A percentile compares a stretch with the other conserved stretches of the same genome.
Evolutionary conservation across 2,797 vertebrate genomes (phyloP).

Genomic region (Diglossa cyanea): DNA sequence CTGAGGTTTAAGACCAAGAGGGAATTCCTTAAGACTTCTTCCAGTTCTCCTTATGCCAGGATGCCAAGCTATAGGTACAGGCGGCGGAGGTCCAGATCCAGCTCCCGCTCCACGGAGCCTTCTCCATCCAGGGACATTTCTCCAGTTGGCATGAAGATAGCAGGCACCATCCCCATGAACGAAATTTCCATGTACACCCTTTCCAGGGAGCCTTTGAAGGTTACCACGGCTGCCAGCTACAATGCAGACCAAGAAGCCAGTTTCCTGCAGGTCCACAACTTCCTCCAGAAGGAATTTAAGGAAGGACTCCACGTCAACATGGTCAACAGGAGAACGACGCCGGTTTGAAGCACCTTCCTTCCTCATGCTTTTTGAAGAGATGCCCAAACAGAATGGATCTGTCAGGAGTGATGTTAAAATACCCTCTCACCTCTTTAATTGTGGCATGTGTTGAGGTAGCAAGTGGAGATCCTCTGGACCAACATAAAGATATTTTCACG

Average conservation of each 20-base stretch:
- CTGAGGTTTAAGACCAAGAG: conserved; percentile 82
- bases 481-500: conserved; percentile 20
- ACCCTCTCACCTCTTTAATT: conserved; percentile 64
- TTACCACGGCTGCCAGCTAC: conserved; percentile 82
- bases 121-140: conserved; percentile 89
- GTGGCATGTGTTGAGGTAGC: conserved; percentile 31
- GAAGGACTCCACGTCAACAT: conserved; percentile 81
- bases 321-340: conserved; percentile 90
- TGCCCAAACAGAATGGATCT: background rate
- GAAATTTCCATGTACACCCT: conserved; percentile 93
- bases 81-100: conserved; percentile 87
- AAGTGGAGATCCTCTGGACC: conserved; percentile 19
- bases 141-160: conserved; percentile 85
- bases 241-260: conserved; percentile 86
- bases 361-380: background rate
- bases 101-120: conserved; percentile 88
- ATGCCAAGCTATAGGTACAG: conserved; percentile 93
- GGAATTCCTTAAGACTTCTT: conserved; percentile 86
- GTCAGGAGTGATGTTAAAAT: background rate
- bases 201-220: conserved; percentile 85
- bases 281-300: conserved; percentile 91
- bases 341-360: conserved; percentile 80
- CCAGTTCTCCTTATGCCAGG: conserved; percentile 89
- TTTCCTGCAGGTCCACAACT: conserved; percentile 93
- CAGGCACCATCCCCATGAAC: conserved; percentile 85